Conservation (phyloP, 1,140 invertebrate genomes). For the Cydia fagiglandana region DNA sequence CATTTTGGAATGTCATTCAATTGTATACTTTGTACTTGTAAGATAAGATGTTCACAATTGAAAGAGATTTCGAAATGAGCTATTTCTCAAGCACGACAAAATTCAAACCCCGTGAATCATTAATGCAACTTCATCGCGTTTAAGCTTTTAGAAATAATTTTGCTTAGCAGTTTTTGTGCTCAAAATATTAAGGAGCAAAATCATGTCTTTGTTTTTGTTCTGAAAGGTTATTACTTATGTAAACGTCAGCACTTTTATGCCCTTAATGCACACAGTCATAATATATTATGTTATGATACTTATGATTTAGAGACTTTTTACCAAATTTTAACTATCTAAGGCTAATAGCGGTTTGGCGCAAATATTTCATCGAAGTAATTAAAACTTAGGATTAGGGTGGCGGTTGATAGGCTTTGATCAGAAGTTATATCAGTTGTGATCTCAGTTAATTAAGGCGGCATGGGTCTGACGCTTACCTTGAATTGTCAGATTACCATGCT, state of each 20-base stretch:
- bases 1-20: no score
- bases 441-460: slow-evolving; percentile 37
- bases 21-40: no score
- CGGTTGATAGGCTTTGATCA: slow-evolving; percentile 40
- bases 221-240: neutral
- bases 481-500: slow-evolving; percentile 28
- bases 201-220: no score
- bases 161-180: no score
- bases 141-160: no score
- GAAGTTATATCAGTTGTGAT: slow-evolving; percentile 38
- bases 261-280: neutral
- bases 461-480: slow-evolving; percentile 26
- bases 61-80: no score
- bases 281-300: no score
- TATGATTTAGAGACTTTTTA: neutral
- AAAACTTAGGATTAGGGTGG: slow-evolving; percentile 43
- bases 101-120: no score
- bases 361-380: slow-evolving; percentile 42
- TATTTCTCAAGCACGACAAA: no score
- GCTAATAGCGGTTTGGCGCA: neutral
- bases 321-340: slow-evolving; percentile 6
- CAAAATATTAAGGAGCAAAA: no score
- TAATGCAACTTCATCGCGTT: no score
- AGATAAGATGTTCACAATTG: no score
- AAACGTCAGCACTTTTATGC: neutral